Conservation (phyloP, 2,113 vertebrate genomes). For the Colistium nudipinnis region DNA sequence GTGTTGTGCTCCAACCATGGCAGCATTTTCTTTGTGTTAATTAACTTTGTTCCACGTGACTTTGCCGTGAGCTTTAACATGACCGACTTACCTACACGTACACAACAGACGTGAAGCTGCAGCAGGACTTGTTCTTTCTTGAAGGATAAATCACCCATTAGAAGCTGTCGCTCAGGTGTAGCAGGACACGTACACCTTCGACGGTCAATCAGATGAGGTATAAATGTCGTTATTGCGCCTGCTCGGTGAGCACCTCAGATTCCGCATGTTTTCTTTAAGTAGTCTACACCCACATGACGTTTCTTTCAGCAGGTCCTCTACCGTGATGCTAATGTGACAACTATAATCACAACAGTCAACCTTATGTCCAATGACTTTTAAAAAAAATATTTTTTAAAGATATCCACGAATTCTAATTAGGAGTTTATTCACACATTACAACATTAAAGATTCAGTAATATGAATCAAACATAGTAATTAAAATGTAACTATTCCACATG, state of each 20-base stretch:
- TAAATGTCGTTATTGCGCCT: constrained; percentile 13
- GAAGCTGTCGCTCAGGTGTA: too few relatives aligned
- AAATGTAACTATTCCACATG: neutral
- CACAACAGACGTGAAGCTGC: fast-evolving
- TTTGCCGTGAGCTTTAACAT: neutral
- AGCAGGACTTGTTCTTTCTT: neutral
- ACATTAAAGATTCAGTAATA: neutral
- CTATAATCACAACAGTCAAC: constrained; percentile 8
- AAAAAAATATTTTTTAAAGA: neutral
- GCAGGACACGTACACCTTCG: neutral
- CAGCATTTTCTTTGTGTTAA: fast-evolving
- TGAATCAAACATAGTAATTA: neutral
- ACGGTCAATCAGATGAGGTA: neutral
- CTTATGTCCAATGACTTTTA: neutral
- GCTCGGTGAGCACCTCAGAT: constrained; percentile 8
- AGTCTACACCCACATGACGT: constrained; percentile 62
- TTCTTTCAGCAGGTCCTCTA: constrained; percentile 6
- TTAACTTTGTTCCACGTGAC: neutral
- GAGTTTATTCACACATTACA: neutral
- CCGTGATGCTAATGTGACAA: constrained; percentile 9
- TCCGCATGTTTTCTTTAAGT: constrained; percentile 6
- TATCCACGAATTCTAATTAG: neutral
- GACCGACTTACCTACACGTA: neutral
- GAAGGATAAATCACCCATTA: neutral
- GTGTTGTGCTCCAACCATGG: neutral